phyloP scores from a whole-genome alignment of 1,140 invertebrate genomes.

The Dufourea novaeangliae region DNA sequence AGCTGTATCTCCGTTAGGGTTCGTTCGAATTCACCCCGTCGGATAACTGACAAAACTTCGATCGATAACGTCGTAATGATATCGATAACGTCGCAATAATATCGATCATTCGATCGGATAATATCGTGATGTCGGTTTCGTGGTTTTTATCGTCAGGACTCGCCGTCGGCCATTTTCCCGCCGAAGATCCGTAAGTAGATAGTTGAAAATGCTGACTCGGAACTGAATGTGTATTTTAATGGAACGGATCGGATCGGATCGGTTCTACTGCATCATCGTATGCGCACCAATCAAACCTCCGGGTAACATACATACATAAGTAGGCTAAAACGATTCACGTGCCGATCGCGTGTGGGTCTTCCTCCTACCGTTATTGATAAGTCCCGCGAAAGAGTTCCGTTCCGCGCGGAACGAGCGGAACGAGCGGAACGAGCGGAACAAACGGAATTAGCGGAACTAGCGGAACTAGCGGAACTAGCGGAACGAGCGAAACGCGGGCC shows the following conservation, averaged over 20 bases:
- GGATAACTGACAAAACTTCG: background rate
- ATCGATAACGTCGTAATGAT: constrained; percentile 1
- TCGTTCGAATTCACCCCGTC: background rate
- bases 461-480: too few relatives aligned
- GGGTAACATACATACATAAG: background rate
- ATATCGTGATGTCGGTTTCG: background rate
- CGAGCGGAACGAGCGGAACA: too few relatives aligned
- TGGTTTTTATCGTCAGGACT: too few relatives aligned
- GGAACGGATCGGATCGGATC: background rate
- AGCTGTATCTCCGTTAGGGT: background rate
- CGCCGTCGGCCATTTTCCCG: background rate
- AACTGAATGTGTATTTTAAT: background rate
- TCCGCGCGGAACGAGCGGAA: too few relatives aligned
- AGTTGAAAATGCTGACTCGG: background rate
- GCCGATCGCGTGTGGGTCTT: background rate
- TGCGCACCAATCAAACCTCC: constrained; percentile 12
- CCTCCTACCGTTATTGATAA: background rate
- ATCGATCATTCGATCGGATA: too few relatives aligned
- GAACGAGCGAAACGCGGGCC: background rate
- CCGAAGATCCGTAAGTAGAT: constrained; percentile 3
- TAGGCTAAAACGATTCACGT: constrained; percentile 5
- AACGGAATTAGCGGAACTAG: too few relatives aligned
- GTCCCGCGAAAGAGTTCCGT: background rate
- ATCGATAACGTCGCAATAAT: too few relatives aligned
- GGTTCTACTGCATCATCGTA: too few relatives aligned